Conservation (phyloP, 2,888 invertebrate species). For the Leptinotarsa rubiginosa region DNA sequence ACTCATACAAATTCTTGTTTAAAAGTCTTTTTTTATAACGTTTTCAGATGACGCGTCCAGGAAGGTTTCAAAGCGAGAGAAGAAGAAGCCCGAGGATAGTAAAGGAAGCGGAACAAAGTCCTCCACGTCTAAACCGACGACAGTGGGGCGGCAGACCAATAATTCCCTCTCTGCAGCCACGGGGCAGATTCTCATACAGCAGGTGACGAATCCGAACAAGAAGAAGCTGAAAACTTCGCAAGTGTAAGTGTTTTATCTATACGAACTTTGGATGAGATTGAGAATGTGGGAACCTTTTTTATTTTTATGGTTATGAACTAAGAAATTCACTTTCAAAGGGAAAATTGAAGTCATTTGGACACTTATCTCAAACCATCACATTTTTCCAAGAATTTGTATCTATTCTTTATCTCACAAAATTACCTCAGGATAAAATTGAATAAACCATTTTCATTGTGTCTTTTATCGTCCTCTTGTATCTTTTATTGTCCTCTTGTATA, state of each 20-base stretch:
- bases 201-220: slow-evolving; percentile 58
- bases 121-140: slow-evolving; percentile 51
- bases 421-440: no score
- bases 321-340: no score
- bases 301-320: neutral
- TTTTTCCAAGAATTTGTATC: no score
- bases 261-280: no score
- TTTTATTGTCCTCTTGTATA: no score
- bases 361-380: no score
- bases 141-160: slow-evolving; percentile 84
- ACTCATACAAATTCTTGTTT: slow-evolving; percentile 1
- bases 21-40: neutral
- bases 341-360: no score
- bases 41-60: slow-evolving; percentile 31
- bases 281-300: no score
- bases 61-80: slow-evolving; percentile 43
- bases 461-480: no score
- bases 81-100: slow-evolving; percentile 35
- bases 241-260: slow-evolving; percentile 69
- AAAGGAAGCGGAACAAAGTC: slow-evolving; percentile 40
- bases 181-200: slow-evolving; percentile 83
- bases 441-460: no score
- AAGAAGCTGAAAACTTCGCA: slow-evolving; percentile 73
- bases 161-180: slow-evolving; percentile 87
- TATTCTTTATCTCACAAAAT: no score